Base-by-base conservation (phyloP, 2,888 invertebrate species). In the Cerastis rubricosa region DNA sequence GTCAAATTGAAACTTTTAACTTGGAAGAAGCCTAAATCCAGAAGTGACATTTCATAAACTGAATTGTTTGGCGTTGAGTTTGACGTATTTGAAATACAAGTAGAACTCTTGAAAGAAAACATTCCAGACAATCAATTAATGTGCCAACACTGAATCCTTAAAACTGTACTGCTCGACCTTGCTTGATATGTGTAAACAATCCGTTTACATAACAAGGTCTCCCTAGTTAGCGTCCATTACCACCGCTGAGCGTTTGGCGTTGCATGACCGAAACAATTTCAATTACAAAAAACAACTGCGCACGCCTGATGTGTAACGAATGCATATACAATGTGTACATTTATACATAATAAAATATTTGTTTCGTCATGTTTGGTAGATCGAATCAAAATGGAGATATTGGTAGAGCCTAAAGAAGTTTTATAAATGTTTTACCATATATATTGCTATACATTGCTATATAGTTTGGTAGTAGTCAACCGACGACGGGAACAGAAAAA, bases 181-280 rank as follows among this genome's bases (percentile, higher is more conserved):
- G 94, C 89, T 81, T 85, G 78, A 81, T 85, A 90, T 93, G 91
- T 92, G 91, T 91, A 92, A 93, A 93, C 93, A 93, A 93, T 93
- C 89, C 83, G 84, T 84, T 94, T 93, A 93, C 91, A 91, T 93
- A 93, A 94, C 92, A 90, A 95, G 94, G 94, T 88, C 93, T 89
- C 88, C 89, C 88, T 89, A 88, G 86, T 90, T 89, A 88, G 89
- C 81, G 85, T 86, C 88, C 89, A 90, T 90, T 89, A 89, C 84
- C 88, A 87, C 89, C 57, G 49, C 81, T 72, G 54, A 81, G 59
- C 85, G 82, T 80, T 82, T 80, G 82, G 64, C 85, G 89, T 92
- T 90, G 92, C 93, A 92, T 93, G 93, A 91, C 92, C 89, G 86
- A 90, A 91, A 90, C 91, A 90, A 92, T 93, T 92, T 90, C 88